Conservation (phyloP, 2,888 invertebrate genomes). For the Galeruca laticollis region DNA sequence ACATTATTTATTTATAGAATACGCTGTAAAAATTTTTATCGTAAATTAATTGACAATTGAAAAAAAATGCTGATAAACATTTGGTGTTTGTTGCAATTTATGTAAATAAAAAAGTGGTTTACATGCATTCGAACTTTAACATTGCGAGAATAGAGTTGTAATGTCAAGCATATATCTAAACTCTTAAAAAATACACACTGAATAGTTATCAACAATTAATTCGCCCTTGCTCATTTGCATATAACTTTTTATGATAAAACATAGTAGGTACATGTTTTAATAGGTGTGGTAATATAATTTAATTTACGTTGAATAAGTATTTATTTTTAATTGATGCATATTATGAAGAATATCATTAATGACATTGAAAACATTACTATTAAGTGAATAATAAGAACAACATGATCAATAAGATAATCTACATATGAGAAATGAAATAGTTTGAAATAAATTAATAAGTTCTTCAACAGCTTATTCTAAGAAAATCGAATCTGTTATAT, state of each 20-base stretch:
- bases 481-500: too few relatives aligned
- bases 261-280: background rate
- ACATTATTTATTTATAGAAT: too few relatives aligned
- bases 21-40: too few relatives aligned
- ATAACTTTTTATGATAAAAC: conserved; percentile 1
- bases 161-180: background rate
- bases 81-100: background rate
- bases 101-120: background rate
- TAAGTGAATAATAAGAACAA: too few relatives aligned
- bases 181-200: background rate
- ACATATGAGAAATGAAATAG: too few relatives aligned
- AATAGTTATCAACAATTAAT: background rate
- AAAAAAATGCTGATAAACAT: background rate
- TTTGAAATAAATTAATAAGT: too few relatives aligned
- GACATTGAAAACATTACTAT: background rate
- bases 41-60: too few relatives aligned
- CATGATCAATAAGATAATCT: too few relatives aligned
- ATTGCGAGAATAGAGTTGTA: background rate
- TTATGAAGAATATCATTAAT: background rate
- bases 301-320: background rate
- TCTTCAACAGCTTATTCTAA: too few relatives aligned
- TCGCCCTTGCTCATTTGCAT: background rate
- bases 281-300: background rate
- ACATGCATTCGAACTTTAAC: background rate
- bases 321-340: background rate